Percentiles rank a stretch among this genome's conserved stretches.
phyloP scores from a whole-genome alignment of 2,797 vertebrate species.

The Presbytis comata region DNA sequence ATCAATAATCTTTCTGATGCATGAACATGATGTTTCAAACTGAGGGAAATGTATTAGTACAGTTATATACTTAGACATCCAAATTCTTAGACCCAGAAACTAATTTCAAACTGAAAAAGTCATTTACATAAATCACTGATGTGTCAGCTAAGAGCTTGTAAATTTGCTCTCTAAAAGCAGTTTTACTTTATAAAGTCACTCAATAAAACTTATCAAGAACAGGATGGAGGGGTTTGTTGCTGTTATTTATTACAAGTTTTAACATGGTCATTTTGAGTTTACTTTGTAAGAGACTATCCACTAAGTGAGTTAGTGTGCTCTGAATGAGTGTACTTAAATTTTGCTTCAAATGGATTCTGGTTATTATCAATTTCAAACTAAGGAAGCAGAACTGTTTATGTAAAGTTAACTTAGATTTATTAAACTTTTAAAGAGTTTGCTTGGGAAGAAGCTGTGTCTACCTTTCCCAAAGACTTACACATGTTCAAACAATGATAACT shows the following conservation, averaged over 20 bases:
- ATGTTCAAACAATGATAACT: not conserved
- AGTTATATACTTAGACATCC: not conserved
- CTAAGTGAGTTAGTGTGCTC: not conserved
- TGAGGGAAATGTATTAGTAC: constrained; percentile 30
- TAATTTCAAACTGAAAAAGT: constrained; percentile 63
- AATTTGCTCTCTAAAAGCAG: constrained; percentile 35
- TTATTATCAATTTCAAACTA: constrained; percentile 30
- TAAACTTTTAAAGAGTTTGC: constrained; percentile 20
- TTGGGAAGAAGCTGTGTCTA: constrained; percentile 32
- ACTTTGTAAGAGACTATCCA: not conserved
- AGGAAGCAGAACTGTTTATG: constrained; percentile 46
- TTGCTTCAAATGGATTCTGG: constrained; percentile 45
- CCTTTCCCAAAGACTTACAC: not conserved
- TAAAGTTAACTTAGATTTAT: constrained; percentile 49
- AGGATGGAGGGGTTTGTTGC: constrained; percentile 1
- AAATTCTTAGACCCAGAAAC: constrained; percentile 53
- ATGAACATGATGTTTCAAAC: constrained; percentile 32
- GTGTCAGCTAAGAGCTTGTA: constrained; percentile 47
- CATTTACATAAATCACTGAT: constrained; percentile 45
- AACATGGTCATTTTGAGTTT: constrained; percentile 37
- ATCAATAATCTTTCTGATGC: constrained; percentile 47
- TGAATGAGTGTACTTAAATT: constrained; percentile 8
- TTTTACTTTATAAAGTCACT: constrained; percentile 45
- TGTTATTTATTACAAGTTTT: constrained; percentile 48
- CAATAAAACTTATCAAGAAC: constrained; percentile 46